A percentile compares a stretch with the other conserved stretches of the same genome.
phyloP scores from a whole-genome alignment of 2,797 vertebrate species.

The Garrulus glandarius region DNA sequence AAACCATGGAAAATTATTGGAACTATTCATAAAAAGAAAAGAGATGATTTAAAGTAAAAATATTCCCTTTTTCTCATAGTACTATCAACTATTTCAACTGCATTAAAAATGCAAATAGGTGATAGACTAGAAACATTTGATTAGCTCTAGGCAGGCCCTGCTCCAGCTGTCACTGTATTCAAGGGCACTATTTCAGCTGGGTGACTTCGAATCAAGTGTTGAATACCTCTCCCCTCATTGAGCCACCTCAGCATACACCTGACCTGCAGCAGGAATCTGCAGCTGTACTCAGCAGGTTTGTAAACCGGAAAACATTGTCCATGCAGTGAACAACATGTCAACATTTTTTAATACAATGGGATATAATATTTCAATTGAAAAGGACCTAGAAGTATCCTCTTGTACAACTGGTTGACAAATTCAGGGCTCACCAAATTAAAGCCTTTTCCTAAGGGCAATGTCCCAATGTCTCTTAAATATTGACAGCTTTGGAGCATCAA shows the following conservation, averaged over 20 bases:
- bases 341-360: background rate
- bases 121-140: background rate
- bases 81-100: background rate
- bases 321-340: background rate
- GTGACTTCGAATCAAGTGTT: accelerated
- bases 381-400: background rate
- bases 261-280: background rate
- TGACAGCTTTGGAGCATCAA: background rate
- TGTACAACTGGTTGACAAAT: background rate
- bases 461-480: background rate
- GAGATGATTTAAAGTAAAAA: background rate
- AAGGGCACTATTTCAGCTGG: background rate
- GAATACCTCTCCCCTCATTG: background rate
- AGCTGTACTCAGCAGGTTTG: background rate
- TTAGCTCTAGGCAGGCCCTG: background rate
- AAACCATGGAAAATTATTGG: background rate
- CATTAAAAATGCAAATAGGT: background rate
- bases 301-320: background rate
- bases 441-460: background rate
- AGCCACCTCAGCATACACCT: background rate
- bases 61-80: background rate
- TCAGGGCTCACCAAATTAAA: background rate
- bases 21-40: background rate
- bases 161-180: background rate
- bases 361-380: background rate